Conservation (phyloP, 1,140 invertebrate species). For the Drosophila ficusphila region DNA sequence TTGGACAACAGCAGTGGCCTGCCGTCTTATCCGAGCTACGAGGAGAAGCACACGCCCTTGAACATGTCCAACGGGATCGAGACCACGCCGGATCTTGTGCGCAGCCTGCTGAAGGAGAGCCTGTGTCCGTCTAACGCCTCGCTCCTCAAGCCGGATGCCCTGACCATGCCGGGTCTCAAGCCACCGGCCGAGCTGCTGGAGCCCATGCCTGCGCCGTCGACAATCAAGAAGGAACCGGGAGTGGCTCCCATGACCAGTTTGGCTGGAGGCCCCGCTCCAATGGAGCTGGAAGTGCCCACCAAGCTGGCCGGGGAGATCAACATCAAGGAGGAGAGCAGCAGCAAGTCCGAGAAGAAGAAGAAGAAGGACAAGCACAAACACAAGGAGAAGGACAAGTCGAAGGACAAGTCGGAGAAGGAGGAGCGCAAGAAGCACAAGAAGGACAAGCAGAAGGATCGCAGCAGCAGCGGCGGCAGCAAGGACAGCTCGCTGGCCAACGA, state of each 20-base stretch:
- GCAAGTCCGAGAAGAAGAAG: slow-evolving; percentile 86
- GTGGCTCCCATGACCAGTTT: slow-evolving; percentile 10
- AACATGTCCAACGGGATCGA: slow-evolving; percentile 79
- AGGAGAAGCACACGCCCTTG: slow-evolving; percentile 65
- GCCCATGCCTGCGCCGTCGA: slow-evolving; percentile 45
- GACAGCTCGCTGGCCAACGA: slow-evolving; percentile 68
- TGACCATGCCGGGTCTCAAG: slow-evolving; percentile 69
- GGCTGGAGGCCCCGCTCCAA: background rate
- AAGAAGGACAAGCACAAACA: slow-evolving; percentile 88
- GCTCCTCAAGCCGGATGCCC: slow-evolving; percentile 68
- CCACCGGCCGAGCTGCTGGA: slow-evolving; percentile 74
- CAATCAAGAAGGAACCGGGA: slow-evolving; percentile 57
- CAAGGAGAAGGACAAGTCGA: slow-evolving; percentile 88
- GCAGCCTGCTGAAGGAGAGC: slow-evolving; percentile 80
- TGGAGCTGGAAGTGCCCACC: slow-evolving; percentile 53
- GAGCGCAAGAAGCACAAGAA: slow-evolving; percentile 88
- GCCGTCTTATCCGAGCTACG: slow-evolving; percentile 43
- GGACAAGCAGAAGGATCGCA: slow-evolving; percentile 86
- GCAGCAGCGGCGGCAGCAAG: slow-evolving; percentile 76
- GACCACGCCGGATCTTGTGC: slow-evolving; percentile 82
- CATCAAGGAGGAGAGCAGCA: slow-evolving; percentile 81
- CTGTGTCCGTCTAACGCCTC: slow-evolving; percentile 66
- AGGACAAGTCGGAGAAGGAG: slow-evolving; percentile 85
- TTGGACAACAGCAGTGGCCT: slow-evolving; percentile 54
- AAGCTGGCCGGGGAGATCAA: slow-evolving; percentile 48